A percentile compares a stretch with the other conserved stretches of the same genome.
Evolutionary conservation across 2,113 vertebrate species (phyloP).

Genomic region (Lethenteron reissneri): DNA sequence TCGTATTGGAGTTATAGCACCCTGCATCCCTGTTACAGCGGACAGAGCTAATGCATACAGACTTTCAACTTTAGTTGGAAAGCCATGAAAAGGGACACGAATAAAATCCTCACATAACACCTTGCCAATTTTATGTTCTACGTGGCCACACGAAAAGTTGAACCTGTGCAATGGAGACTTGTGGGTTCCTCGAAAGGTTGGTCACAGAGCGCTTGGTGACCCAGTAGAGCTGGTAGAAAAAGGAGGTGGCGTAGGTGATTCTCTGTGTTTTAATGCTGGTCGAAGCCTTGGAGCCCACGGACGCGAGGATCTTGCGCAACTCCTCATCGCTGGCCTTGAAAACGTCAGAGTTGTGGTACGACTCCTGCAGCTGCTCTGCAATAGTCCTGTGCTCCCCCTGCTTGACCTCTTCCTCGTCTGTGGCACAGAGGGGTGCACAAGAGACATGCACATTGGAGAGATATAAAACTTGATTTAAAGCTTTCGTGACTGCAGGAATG

Average conservation of each 20-base stretch:
- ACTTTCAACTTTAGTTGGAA: no score
- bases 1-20: no score
- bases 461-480: no score
- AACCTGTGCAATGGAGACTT: constrained; percentile 24
- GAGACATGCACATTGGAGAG: no score
- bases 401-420: neutral
- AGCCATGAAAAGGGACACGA: no score
- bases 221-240: constrained; percentile 23
- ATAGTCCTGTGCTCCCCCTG: constrained; percentile 6
- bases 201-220: constrained; percentile 21
- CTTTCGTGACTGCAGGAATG: no score
- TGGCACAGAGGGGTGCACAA: no score
- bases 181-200: constrained; percentile 24
- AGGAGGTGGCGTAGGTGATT: constrained; percentile 24
- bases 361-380: constrained; percentile 19
- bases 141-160: neutral
- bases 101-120: neutral
- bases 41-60: no score
- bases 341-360: constrained; percentile 18
- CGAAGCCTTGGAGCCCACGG: constrained; percentile 8
- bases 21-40: no score
- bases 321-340: constrained; percentile 16
- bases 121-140: neutral
- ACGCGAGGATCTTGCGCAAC: constrained; percentile 10
- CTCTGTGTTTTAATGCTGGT: constrained; percentile 12